These are phyloP conservation scores for Chaetodon trifasciatus DNA, from an alignment of 2,797 vertebrate genomes.

Conservation along the genomic window DNA sequence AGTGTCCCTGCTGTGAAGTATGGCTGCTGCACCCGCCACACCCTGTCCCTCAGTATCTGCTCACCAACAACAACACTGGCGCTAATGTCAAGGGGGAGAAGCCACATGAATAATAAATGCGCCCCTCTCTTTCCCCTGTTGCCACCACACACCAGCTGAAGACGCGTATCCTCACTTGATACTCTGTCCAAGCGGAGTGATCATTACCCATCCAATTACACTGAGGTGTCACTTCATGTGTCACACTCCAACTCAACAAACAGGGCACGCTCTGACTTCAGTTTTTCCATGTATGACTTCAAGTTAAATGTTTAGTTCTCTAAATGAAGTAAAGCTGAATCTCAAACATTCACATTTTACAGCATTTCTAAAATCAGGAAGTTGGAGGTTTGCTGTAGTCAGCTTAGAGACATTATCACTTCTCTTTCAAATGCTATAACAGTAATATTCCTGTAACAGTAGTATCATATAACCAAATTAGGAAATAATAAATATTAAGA, in stretches of 20 bases:
- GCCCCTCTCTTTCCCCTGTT: conserved; percentile 77
- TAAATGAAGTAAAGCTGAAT: neutral
- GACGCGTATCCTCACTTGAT: conserved; percentile 55
- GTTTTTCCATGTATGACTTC: neutral
- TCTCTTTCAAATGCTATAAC: neutral
- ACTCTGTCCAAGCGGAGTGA: conserved; percentile 47
- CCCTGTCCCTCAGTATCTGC: conserved; percentile 73
- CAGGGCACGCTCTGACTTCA: neutral
- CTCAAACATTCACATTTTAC: neutral
- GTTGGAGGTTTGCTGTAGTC: neutral
- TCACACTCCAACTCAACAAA: conserved; percentile 19
- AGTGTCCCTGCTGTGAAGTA: conserved; percentile 60
- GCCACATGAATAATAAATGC: conserved; percentile 85
- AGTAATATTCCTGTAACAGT: neutral
- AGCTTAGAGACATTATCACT: neutral
- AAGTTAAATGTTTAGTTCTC: neutral
- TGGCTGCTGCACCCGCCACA: conserved; percentile 73
- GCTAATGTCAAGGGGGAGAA: conserved; percentile 75
- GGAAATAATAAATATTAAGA: neutral
- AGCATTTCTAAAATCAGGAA: neutral
- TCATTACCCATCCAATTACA: conserved; percentile 58
- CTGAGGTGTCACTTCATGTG: conserved; percentile 52
- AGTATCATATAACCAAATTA: neutral
- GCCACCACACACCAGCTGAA: conserved; percentile 61
- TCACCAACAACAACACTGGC: conserved; percentile 70